Evolutionary conservation across 2,113 vertebrate species (phyloP), one percentile per base, ranked within the genome.

Genomic region (Phyllostomus discolor): DNA sequence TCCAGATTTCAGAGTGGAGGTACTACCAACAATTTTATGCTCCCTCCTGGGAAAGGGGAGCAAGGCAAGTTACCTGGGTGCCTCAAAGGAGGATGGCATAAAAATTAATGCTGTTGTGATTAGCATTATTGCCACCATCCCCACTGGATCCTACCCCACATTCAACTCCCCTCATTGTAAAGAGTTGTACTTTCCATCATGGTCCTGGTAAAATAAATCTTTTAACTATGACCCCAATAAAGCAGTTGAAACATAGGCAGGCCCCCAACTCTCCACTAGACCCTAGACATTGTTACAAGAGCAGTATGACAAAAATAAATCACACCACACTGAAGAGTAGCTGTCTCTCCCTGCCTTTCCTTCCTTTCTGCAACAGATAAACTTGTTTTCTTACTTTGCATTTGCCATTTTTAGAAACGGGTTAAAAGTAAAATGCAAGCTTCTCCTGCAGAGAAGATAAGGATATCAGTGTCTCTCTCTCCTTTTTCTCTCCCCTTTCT

Each of bases 361-460:
- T 86, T 82, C 72, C 83, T 93, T 79, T 79, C 90, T 96, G 24
- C 41, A 31, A 91, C 90, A 94, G n/a, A 92, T 46, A 95, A 85
- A 78, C 31, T 85, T 62, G 20, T 62, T 95, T 98, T 87, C 95
- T 90, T 91, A 90, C 41, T 93, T 93, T 96, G 35, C 50, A 78
- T 85, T 91, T 98, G 72, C 93, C 98, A 95, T 97, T 98, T 98
- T 96, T 97, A 98, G 82, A 97, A 98, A 95, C 0, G 2, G 79
- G 72, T 96, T 95, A 86, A 97, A 97, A 98, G 83, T 90, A 96
- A 98, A 97, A 96, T 33, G 35, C 54, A 52, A 80, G 67, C n/a
- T 48, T 96, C 72, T 96, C 91, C 62, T 82, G 50, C 38, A 97
- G 88, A 80, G 28, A 91, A 95, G 48, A 67, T 59, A 5, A 48